Base-by-base conservation (phyloP, 2,888 invertebrate species). In the Tiphia femorata region DNA sequence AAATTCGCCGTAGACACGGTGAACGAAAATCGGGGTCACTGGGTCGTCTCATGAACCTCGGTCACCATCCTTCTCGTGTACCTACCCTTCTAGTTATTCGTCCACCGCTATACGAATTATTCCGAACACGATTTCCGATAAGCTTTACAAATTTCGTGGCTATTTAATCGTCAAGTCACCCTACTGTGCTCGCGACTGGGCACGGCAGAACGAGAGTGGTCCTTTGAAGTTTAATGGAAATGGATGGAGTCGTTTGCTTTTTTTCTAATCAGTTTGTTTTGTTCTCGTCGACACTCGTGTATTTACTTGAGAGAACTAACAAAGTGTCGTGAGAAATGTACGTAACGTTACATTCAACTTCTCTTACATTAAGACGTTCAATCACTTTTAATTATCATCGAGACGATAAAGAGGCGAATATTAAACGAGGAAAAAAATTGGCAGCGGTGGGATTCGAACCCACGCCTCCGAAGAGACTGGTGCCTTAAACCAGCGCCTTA, bases 381-480 rank as follows among this genome's bases (percentile, higher is more conserved):
- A n/a, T n/a, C n/a, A n/a, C n/a, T n/a, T n/a, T n/a, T n/a, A n/a
- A n/a, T 29, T 29, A 2, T 29, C 29, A 5, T 10, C 2, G 12
- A 29, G 12, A 29, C 12, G 3, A 29, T 29, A 29, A 29, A 29
- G 2, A n/a, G 2, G 10, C 29, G 2, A n/a, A n/a, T 6, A n/a
- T 10, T 3, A 29, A 29, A 29, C 12, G 35, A 14, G 2, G 14
- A 74, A 79, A 76, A 70, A 69, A 67, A 63, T 61, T 81, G 81
- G 80, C 80, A 81, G 80, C 79, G 81, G 81, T 79, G 80, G 81
- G 81, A 81, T 81, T 82, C 82, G 82, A 83, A 83, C 83, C 82
- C 82, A 82, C 82, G 82, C 82, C 82, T 80, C 82, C 82, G 82
- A 81, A 77, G 82, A 83, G 82, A 82, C 82, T 81, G 82, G 79